These are phyloP conservation scores for Drosophila paramelanica DNA, from an alignment of 2,888 invertebrate species.

Conservation along the genomic window DNA sequence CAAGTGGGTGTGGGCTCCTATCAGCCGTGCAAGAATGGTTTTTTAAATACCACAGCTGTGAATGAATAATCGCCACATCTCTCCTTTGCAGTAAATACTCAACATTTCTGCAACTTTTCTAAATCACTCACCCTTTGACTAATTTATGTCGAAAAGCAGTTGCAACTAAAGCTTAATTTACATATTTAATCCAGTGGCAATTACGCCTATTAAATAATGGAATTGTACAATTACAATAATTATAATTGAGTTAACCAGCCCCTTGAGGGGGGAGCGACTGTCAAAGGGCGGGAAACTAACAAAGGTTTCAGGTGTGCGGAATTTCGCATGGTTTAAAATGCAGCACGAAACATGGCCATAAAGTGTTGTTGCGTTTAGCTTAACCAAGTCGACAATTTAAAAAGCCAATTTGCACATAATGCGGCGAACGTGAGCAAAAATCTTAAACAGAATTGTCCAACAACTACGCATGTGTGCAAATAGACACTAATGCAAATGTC, in stretches of 20 bases:
- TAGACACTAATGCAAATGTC: conserved; percentile 62
- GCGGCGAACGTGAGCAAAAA: conserved; percentile 81
- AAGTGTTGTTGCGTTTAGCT: conserved; percentile 81
- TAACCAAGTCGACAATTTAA: conserved; percentile 80
- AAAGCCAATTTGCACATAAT: conserved; percentile 83
- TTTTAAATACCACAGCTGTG: conserved; percentile 14
- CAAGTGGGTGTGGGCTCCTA: conserved; percentile 50
- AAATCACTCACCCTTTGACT: background rate
- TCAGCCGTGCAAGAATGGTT: conserved; percentile 38
- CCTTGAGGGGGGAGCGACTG: conserved; percentile 3
- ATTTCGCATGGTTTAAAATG: conserved; percentile 82
- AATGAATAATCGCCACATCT: conserved; percentile 11
- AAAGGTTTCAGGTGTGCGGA: conserved; percentile 40
- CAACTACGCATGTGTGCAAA: conserved; percentile 46
- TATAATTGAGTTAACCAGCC: conserved; percentile 64
- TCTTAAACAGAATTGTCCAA: conserved; percentile 60
- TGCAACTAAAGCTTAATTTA: conserved; percentile 35
- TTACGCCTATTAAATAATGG: conserved; percentile 71
- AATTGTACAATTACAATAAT: conserved; percentile 66
- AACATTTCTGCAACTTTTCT: conserved; percentile 1
- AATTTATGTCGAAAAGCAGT: conserved; percentile 20
- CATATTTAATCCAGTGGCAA: conserved; percentile 67
- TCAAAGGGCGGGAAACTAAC: conserved; percentile 10
- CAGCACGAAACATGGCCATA: conserved; percentile 80
- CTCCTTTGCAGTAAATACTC: background rate